Conservation (phyloP, 35 echinoderm and acorn worm genomes). For the Diadema setosum region DNA sequence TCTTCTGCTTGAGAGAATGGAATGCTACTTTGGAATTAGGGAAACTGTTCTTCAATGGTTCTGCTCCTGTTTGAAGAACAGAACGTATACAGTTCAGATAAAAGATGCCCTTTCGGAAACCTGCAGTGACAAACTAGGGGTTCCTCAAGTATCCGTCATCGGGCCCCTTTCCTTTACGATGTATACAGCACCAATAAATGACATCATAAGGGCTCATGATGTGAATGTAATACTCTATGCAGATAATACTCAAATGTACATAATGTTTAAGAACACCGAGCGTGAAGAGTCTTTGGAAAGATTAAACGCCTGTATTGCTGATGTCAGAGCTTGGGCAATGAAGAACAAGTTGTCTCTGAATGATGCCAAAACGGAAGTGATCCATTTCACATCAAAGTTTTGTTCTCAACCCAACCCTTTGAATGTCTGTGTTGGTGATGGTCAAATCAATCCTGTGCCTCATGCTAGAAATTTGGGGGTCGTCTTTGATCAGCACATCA, state of each 20-base stretch:
- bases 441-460: too few species aligned
- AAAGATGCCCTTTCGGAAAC: neutral
- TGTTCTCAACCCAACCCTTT: neutral
- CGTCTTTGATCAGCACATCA: too few species aligned
- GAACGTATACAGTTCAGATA: conserved; percentile 18
- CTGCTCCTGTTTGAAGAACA: conserved; percentile 5
- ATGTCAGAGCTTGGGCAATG: neutral
- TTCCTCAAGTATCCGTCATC: conserved; percentile 69
- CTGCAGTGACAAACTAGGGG: neutral
- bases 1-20: conserved; percentile 1
- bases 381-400: conserved; percentile 7
- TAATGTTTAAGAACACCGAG: neutral
- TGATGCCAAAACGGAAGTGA: neutral
- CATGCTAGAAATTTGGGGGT: too few species aligned
- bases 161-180: conserved; percentile 59
- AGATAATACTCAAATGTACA: conserved; percentile 41
- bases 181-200: conserved; percentile 39
- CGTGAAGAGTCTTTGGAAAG: neutral
- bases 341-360: neutral
- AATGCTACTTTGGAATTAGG: conserved; percentile 6
- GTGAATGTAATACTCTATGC: conserved; percentile 52
- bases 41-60: conserved; percentile 30
- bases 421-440: too few species aligned
- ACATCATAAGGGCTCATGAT: conserved; percentile 40
- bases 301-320: neutral